phyloP scores from a whole-genome alignment of 2,113 vertebrate species.

The sheep (Ovis aries) region ARS-UI_Ramb_v3.0 NC_056056.1:21062501-21063000 shows the following conservation, averaged over 20 bases:
- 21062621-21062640: accelerated
- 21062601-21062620: not conserved
- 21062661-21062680: not conserved
- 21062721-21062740: not conserved
- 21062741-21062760: not conserved
- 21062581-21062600: not conserved
- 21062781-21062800: not conserved
- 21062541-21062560: not conserved
- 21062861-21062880: not conserved
- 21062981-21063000: not conserved
- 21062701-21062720: not conserved
- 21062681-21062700: not conserved
- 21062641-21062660: not conserved
- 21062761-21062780: not conserved
- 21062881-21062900: accelerated
- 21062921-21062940: not conserved
- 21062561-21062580: not conserved
- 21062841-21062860: not conserved
- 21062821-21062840: not conserved
- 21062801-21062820: not conserved
- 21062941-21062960: not conserved
- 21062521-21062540: not conserved
- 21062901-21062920: not conserved
- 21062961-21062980: not conserved
- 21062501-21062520: not conserved